These are phyloP conservation scores for Nixonia krombeini DNA, from an alignment of 1,140 invertebrate species.

Conservation along the genomic window DNA sequence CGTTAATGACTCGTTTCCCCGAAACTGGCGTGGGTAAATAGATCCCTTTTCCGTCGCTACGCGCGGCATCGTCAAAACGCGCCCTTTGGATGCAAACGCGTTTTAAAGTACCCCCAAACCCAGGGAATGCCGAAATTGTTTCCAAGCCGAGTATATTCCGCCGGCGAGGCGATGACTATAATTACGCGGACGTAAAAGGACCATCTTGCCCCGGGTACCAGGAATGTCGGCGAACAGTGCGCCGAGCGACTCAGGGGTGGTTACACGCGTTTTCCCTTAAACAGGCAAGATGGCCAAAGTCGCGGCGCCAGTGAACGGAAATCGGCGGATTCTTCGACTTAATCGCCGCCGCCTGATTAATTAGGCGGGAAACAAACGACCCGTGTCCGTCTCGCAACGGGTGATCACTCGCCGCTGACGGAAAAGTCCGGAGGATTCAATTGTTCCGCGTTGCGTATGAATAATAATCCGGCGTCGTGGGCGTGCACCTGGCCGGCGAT, in stretches of 20 bases:
- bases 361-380: slow-evolving; percentile 2
- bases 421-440: too few relatives aligned
- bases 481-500: slow-evolving; percentile 35
- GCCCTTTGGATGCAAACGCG: slow-evolving; percentile 11
- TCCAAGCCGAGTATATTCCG: slow-evolving; percentile 23
- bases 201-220: slow-evolving; percentile 21
- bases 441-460: slow-evolving; percentile 33
- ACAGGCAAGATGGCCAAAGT: too few relatives aligned
- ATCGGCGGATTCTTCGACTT: too few relatives aligned
- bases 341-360: too few relatives aligned
- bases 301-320: too few relatives aligned
- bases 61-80: too few relatives aligned
- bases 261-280: too few relatives aligned
- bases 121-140: slow-evolving; percentile 44
- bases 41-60: too few relatives aligned
- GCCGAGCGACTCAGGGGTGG: slow-evolving; percentile 24
- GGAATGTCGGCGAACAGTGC: slow-evolving; percentile 24
- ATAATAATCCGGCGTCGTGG: slow-evolving; percentile 53
- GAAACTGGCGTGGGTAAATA: too few relatives aligned
- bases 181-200: slow-evolving; percentile 49
- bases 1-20: too few relatives aligned
- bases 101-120: slow-evolving; percentile 19
- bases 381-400: slow-evolving; percentile 23
- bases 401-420: too few relatives aligned
- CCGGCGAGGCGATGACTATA: slow-evolving; percentile 46